Evolutionary conservation across 2,888 invertebrate species (phyloP).

Genomic region (Pammene fasciana): DNA sequence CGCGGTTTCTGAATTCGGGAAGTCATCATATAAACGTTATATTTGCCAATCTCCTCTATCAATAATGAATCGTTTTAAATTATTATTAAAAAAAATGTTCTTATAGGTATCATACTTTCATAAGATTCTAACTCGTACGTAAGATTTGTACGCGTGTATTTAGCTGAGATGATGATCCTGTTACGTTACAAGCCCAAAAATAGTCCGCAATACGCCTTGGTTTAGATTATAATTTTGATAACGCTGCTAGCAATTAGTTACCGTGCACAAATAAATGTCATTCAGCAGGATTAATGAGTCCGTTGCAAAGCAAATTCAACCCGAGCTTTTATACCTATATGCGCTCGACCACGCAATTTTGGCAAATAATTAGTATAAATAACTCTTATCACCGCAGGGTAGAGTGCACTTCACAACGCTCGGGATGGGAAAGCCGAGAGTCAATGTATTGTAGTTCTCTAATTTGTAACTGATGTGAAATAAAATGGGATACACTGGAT

Average conservation of each 20-base stretch:
- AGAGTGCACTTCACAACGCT: slow-evolving; percentile 25
- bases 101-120: background rate
- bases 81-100: background rate
- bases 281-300: slow-evolving; percentile 29
- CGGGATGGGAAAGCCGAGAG: slow-evolving; percentile 4
- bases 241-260: slow-evolving; percentile 26
- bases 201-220: background rate
- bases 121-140: background rate
- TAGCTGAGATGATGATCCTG: background rate
- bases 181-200: background rate
- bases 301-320: slow-evolving; percentile 30
- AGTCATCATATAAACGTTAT: no score
- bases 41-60: no score
- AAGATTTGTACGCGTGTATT: background rate
- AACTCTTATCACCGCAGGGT: slow-evolving; percentile 19
- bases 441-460: slow-evolving; percentile 20
- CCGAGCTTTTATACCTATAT: slow-evolving; percentile 16
- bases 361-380: slow-evolving; percentile 28
- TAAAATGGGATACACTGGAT: slow-evolving; percentile 17
- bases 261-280: slow-evolving; percentile 29
- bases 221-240: slow-evolving; percentile 29
- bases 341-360: slow-evolving; percentile 8
- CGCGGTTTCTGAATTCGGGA: no score
- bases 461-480: slow-evolving; percentile 27
- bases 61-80: no score